Evolutionary conservation across 2,797 vertebrate genomes (phyloP).

Genomic region (Danio kyathit): DNA sequence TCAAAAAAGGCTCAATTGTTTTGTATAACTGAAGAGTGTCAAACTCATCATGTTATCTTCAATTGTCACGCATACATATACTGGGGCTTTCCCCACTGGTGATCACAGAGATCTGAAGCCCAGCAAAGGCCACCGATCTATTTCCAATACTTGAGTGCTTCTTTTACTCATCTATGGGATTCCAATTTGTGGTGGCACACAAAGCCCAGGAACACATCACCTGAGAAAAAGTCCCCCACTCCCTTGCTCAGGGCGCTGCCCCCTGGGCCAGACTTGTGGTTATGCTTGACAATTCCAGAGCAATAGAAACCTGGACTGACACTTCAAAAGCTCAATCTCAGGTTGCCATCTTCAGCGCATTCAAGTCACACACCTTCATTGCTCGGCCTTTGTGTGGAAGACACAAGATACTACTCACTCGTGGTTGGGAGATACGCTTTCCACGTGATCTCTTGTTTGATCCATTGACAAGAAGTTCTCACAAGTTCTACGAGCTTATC

Average conservation of each 20-base stretch:
- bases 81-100: constrained; percentile 43
- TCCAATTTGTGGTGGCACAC: constrained; percentile 15
- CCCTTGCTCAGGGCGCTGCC: constrained; percentile 13
- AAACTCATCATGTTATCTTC: constrained; percentile 22
- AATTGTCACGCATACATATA: constrained; percentile 9
- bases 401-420: constrained; percentile 62
- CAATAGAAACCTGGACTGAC: constrained; percentile 50
- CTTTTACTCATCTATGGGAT: neutral
- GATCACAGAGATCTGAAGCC: constrained; percentile 25
- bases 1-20: neutral
- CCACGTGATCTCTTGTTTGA: constrained; percentile 63
- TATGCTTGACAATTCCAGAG: constrained; percentile 51
- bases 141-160: constrained; percentile 19
- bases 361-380: constrained; percentile 61
- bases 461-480: constrained; percentile 65
- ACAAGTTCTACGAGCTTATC: constrained; percentile 67
- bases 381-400: constrained; percentile 37
- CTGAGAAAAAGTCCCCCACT: constrained; percentile 37
- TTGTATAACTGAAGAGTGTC: neutral
- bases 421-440: constrained; percentile 63
- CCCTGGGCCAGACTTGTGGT: constrained; percentile 39
- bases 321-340: constrained; percentile 62
- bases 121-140: constrained; percentile 8
- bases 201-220: constrained; percentile 23
- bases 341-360: constrained; percentile 62